phyloP scores from a whole-genome alignment of 1,140 invertebrate genomes.

The Drosophila serrata region DNA sequence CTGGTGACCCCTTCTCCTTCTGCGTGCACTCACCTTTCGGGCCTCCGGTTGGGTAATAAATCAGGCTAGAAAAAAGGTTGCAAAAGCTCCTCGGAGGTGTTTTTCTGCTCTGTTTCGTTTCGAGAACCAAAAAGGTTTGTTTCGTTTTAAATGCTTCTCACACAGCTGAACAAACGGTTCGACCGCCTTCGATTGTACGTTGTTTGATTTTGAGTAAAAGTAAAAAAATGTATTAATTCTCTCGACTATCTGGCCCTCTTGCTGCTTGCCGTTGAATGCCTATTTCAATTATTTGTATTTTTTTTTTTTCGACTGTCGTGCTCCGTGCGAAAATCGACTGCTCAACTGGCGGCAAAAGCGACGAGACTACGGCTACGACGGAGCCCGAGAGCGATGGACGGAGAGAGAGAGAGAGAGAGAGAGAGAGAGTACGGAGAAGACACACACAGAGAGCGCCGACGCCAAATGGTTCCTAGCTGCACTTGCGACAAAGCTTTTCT shows the following conservation, averaged over 20 bases:
- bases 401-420: constrained; percentile 26
- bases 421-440: constrained; percentile 4
- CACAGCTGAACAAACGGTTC: constrained; percentile 39
- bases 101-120: constrained; percentile 27
- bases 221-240: constrained; percentile 39
- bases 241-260: constrained; percentile 40
- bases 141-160: constrained; percentile 59
- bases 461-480: constrained; percentile 58
- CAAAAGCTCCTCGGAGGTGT: constrained; percentile 25
- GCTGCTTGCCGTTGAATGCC: constrained; percentile 62
- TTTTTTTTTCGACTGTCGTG: constrained; percentile 72
- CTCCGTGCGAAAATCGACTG: constrained; percentile 76
- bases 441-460: constrained; percentile 44
- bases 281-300: constrained; percentile 70
- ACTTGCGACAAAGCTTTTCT: constrained; percentile 71
- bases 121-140: constrained; percentile 53
- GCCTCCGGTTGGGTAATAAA: constrained; percentile 42
- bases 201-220: constrained; percentile 32
- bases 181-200: constrained; percentile 29
- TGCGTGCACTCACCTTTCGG: constrained; percentile 73
- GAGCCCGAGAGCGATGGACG: constrained; percentile 26
- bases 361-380: constrained; percentile 26
- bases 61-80: constrained; percentile 34
- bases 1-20: constrained; percentile 43
- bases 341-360: constrained; percentile 59